These are phyloP conservation scores for Platerodrilus igneus DNA, from an alignment of 2,888 invertebrate species.

Conservation along the genomic window DNA sequence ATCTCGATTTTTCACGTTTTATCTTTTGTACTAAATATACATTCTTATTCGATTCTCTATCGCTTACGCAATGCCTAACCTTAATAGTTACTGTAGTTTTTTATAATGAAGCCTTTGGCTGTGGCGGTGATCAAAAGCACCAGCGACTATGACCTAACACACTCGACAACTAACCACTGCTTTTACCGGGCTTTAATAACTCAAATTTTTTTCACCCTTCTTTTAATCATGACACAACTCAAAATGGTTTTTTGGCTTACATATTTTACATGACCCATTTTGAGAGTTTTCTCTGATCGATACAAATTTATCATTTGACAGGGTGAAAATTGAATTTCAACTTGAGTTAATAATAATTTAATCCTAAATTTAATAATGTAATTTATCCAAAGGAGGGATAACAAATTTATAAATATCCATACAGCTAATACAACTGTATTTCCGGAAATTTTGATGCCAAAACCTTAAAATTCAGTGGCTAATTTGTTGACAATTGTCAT, in stretches of 20 bases:
- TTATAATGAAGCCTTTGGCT: slow-evolving; percentile 38
- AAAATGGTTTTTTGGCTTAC: too few species aligned
- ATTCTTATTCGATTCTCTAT: slow-evolving; percentile 51
- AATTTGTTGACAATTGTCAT: slow-evolving; percentile 39
- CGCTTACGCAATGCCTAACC: slow-evolving; percentile 46
- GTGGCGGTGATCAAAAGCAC: slow-evolving; percentile 42
- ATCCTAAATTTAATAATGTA: slow-evolving; percentile 46
- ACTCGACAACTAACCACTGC: slow-evolving; percentile 47
- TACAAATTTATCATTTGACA: too few species aligned
- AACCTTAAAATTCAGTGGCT: slow-evolving; percentile 41
- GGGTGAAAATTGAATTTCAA: too few species aligned
- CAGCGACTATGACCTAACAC: slow-evolving; percentile 45
- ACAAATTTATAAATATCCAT: slow-evolving; percentile 48
- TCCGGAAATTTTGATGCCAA: slow-evolving; percentile 49
- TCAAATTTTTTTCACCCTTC: slow-evolving; percentile 22
- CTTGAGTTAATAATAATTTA: slow-evolving; percentile 39
- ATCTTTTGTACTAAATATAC: slow-evolving; percentile 49
- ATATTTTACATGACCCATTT: too few species aligned
- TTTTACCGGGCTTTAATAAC: slow-evolving; percentile 35
- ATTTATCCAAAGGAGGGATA: slow-evolving; percentile 47
- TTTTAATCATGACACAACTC: not conserved
- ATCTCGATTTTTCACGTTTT: slow-evolving; percentile 46
- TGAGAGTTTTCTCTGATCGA: too few species aligned
- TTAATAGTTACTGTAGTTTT: slow-evolving; percentile 44
- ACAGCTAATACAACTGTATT: slow-evolving; percentile 42